Evolutionary conservation across 2,888 invertebrate species (phyloP), one percentile per base, ranked within the genome.

Genomic region (Agonopterix alstromeriana): DNA sequence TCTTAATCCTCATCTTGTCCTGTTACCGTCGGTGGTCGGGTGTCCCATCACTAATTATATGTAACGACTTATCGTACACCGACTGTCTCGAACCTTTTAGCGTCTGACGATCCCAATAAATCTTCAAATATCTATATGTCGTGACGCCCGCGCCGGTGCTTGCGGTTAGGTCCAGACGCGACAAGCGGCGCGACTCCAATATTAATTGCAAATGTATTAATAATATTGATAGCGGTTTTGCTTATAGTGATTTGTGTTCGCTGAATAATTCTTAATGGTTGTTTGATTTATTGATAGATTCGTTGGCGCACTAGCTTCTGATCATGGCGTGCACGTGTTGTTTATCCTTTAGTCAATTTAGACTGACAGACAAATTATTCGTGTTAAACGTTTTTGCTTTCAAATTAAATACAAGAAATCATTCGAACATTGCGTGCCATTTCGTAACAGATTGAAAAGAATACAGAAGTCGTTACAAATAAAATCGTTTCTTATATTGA

Each of bases 51-150:
- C 84, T 85, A 84, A 87, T 86, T 85, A 83, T 77, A 75, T 67
- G 66, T 68, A 67, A 63, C 66, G 61, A 75, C 80, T 84, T 83
- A 84, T 84, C 84, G 72, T 63, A 53, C 69, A 60, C 54, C 62
- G 69, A 65, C 72, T 69, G 70, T 66, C 78, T 70, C 71, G 69
- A 80, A 76, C 80, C 87, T 87, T 84, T 88, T 87, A 86, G 84
- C 70, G 75, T 61, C 70, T 67, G 75, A 73, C 78, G 71, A 65
- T 63, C 58, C 67, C 73, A 71, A 88, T 88, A 88, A 87, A 88
- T 88, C 85, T 83, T 67, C 60, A 68, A 73, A 68, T 82, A 83
- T 85, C 82, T 65, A 62, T 55, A 67, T 27, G 27, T 27, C 27
- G 27, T 27, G 27, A 27, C 27, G 27, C 27, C 27, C 27, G 27